Evolutionary conservation across 2,888 invertebrate genomes (phyloP).

Genomic region (Drosophila diplacantha): DNA sequence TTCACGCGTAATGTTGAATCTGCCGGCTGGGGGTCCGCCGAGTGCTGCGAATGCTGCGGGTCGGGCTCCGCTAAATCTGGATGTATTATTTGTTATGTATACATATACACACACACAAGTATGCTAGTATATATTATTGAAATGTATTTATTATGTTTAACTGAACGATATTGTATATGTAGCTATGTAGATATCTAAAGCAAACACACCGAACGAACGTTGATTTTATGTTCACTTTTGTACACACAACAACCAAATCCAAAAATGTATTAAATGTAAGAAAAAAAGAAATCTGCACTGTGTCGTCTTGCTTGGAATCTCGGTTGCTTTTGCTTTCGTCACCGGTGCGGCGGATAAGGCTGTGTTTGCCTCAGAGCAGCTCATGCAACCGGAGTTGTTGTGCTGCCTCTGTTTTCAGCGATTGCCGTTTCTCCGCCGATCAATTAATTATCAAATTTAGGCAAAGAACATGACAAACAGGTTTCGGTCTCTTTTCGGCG

Average conservation of each 20-base stretch:
- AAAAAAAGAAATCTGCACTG: slow-evolving; percentile 34
- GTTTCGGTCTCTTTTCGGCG: slow-evolving; percentile 55
- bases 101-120: slow-evolving; percentile 26
- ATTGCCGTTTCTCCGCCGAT: slow-evolving; percentile 42
- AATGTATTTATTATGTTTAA: slow-evolving; percentile 69
- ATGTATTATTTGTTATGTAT: slow-evolving; percentile 67
- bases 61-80: slow-evolving; percentile 30
- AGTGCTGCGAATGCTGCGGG: slow-evolving; percentile 8
- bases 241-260: slow-evolving; percentile 56
- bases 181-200: slow-evolving; percentile 64
- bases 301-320: slow-evolving; percentile 21
- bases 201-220: slow-evolving; percentile 44
- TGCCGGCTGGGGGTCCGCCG: slow-evolving; percentile 26
- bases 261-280: slow-evolving; percentile 61
- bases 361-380: background rate
- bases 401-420: slow-evolving; percentile 17
- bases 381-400: slow-evolving; percentile 23
- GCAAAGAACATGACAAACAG: slow-evolving; percentile 63
- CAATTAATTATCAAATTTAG: slow-evolving; percentile 55
- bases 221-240: slow-evolving; percentile 66
- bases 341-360: slow-evolving; percentile 19
- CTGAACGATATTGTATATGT: slow-evolving; percentile 57
- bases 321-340: slow-evolving; percentile 28
- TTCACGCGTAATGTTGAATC: slow-evolving; percentile 58
- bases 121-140: slow-evolving; percentile 51